These are phyloP conservation scores for Rachycentron canadum DNA, from an alignment of 2,797 vertebrate genomes.

Conservation along the genomic window DNA sequence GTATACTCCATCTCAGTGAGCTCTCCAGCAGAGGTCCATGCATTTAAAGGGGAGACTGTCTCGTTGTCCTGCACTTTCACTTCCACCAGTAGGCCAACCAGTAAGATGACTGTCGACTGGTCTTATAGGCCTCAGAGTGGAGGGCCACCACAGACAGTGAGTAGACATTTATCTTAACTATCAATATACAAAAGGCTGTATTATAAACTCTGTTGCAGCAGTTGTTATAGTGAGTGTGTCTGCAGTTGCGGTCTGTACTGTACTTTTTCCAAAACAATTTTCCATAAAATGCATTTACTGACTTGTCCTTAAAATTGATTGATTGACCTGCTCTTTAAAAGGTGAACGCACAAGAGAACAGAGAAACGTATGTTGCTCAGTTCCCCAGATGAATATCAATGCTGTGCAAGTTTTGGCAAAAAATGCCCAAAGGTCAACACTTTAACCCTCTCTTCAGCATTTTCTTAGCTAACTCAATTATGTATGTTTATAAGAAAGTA, in stretches of 20 bases:
- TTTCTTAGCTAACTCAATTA: too few species aligned
- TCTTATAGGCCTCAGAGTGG: constrained; percentile 86
- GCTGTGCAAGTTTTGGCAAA: neutral
- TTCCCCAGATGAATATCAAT: neutral
- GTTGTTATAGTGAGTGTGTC: neutral
- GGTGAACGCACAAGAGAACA: neutral
- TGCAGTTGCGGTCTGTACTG: neutral
- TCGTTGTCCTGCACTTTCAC: constrained; percentile 89
- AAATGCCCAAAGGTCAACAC: too few species aligned
- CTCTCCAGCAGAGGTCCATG: constrained; percentile 75
- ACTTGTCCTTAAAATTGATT: neutral
- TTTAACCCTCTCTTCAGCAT: too few species aligned
- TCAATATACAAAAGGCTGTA: neutral
- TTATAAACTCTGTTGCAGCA: neutral
- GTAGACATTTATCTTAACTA: constrained; percentile 27
- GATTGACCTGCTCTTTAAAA: neutral
- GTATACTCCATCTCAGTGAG: constrained; percentile 71
- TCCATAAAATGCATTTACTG: neutral
- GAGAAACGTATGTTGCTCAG: neutral
- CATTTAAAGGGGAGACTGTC: constrained; percentile 83
- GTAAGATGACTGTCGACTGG: constrained; percentile 91
- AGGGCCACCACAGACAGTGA: constrained; percentile 82
- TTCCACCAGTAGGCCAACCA: constrained; percentile 84
- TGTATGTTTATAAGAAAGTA: too few species aligned
- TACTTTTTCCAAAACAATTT: neutral